Base-by-base conservation (phyloP, 2,888 invertebrate species). In the Synergus laeviventris region DNA sequence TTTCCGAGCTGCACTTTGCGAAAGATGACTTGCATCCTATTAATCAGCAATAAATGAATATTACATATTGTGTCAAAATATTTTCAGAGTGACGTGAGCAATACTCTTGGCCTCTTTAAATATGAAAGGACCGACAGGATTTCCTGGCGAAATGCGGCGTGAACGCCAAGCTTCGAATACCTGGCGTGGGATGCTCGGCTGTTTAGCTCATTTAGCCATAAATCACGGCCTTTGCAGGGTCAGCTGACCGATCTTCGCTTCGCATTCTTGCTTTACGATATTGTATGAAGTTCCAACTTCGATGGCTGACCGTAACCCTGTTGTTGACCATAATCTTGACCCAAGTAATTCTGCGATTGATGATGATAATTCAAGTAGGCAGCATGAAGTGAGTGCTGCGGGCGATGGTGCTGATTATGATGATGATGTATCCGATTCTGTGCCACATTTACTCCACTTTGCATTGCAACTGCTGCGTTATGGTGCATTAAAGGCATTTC, bases 181-280 rank as follows among this genome's bases (percentile, higher is more conserved):
- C 89, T 89, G 89, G 83, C 83, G 80, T 83, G 84, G 85, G 83
- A 85, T 83, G 81, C 83, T 84, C 79, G 83, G 80, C 85, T 85
- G 85, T 88, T 87, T 85, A 83, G 86, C 80, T 83, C 80, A 81
- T 70, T 70, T 70, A 70, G 82, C 83, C 85, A 89, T 89, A 89
- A 89, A 90, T 90, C 89, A 89, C 86, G 81, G 79, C 82, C 82
- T 83, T 86, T 84, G 84, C 84, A 83, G 83, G 86, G 86, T 87
- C 89, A 88, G 87, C 87, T 86, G 87, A 83, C 84, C 83, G 84
- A 81, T 86, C 83, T 86, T 84, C 79, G 79, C 80, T 79, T 81
- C 78, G 75, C 74, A 74, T 78, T 78, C 81, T 76, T 77, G 77
- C 77, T 83, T 88, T 84, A 87, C 81, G 84, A 86, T 79, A 82